Evolutionary conservation across 1,140 invertebrate genomes (phyloP).

Genomic region (Portunus trituberculatus): DNA sequence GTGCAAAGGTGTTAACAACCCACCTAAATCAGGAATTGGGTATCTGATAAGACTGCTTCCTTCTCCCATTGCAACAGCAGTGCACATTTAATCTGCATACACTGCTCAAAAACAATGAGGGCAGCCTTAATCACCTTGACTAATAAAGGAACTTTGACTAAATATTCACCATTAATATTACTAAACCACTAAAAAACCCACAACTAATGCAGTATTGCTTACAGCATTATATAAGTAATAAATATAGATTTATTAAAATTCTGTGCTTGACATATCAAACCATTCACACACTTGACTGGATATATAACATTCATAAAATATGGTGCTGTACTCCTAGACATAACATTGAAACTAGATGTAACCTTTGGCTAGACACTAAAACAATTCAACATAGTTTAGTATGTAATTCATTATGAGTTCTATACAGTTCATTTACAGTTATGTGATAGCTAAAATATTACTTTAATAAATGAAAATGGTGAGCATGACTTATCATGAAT

Average conservation of each 20-base stretch:
- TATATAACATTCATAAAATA: conserved; percentile 46
- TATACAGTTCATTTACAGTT: conserved; percentile 67
- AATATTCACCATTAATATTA: conserved; percentile 46
- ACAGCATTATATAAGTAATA: conserved; percentile 47
- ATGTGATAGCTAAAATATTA: conserved; percentile 25
- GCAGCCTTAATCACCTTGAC: not conserved
- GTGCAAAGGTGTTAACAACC: conserved; percentile 13
- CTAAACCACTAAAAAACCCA: conserved; percentile 61
- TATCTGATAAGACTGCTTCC: not conserved
- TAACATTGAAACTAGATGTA: conserved; percentile 69
- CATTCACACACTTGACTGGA: conserved; percentile 55
- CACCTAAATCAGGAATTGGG: not conserved
- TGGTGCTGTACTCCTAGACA: conserved; percentile 1
- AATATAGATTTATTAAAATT: conserved; percentile 55
- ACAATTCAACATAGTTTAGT: conserved; percentile 37
- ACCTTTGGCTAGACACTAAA: conserved; percentile 76
- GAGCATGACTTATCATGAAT: conserved; percentile 28
- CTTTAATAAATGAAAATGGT: not conserved
- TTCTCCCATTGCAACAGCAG: not conserved
- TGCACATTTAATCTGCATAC: not conserved
- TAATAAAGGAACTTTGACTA: conserved; percentile 59
- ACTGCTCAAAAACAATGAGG: not conserved
- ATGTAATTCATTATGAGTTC: conserved; percentile 58
- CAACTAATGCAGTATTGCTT: conserved; percentile 32
- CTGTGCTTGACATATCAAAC: conserved; percentile 25